These are phyloP conservation scores for Sapajus apella DNA, from an alignment of 2,113 vertebrate species.

Conservation along the genomic window DNA sequence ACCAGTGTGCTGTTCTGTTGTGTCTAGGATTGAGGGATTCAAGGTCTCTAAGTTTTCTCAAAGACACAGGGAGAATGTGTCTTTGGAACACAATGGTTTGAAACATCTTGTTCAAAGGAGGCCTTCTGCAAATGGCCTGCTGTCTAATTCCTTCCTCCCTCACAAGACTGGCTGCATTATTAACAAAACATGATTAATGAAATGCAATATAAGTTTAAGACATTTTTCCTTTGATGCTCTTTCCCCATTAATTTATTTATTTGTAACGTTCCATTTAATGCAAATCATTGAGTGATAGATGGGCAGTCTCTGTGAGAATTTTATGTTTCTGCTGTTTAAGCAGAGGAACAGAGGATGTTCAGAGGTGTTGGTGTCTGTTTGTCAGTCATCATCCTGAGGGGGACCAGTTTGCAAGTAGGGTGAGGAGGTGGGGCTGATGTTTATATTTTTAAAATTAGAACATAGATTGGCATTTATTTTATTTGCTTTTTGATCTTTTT, in stretches of 20 bases:
- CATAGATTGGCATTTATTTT: background rate
- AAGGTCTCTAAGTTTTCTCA: background rate
- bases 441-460: background rate
- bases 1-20: background rate
- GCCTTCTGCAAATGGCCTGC: background rate
- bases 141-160: background rate
- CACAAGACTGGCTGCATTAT: background rate
- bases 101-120: background rate
- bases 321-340: background rate
- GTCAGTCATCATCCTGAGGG: background rate
- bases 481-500: background rate
- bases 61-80: background rate
- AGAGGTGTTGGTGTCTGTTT: background rate
- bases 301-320: background rate
- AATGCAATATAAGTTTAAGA: background rate
- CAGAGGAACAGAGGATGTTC: background rate
- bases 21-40: background rate
- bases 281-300: background rate
- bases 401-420: background rate
- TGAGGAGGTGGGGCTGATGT: background rate
- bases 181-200: background rate
- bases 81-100: background rate
- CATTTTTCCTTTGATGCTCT: constrained; percentile 9
- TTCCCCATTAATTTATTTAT: background rate
- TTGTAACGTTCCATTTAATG: background rate